Base-by-base conservation (phyloP, 2,888 invertebrate genomes). In the Drosophila pseudotakahashii region DNA sequence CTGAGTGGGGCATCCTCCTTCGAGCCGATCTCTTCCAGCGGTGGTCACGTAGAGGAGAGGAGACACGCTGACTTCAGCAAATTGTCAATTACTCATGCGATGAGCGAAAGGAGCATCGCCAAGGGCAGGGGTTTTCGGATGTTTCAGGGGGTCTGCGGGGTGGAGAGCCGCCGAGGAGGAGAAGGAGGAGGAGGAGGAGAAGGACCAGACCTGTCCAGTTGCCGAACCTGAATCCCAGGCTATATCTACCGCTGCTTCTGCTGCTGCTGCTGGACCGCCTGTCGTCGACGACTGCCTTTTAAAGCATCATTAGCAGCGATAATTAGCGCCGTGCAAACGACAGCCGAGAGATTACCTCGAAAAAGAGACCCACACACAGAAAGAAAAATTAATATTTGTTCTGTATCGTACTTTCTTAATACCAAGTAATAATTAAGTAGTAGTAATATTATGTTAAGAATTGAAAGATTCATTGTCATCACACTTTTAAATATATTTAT, bases 11-110 rank as follows among this genome's bases (percentile, higher is more conserved):
- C 2, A 47, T 32, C 37, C 19, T 48, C 34, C 34, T 5, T 4
- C 41, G 48, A 41, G 44, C 66, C 41, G 36, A 26, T 58, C 59
- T 58, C 52, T 41, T 58, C 44, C 51, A 42, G 30, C 41, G 71
- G 37, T 48, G 73, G 64, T 64, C 71, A 73, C 74, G 74, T 39
- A 53, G 58, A 53, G 57, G 73, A 48, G 48, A 76, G 74, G 85
- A 88, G 79, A 78, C 83, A 83, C 75, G 81, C 79, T 79, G 88
- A 78, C 87, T 80, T 81, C 77, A 81, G 89, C 79, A 89, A 89
- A 89, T 88, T 88, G 88, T 87, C 89, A 88, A 89, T 88, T 89
- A 89, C 87, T 88, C 89, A 88, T 89, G 79, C 77, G 81, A 87
- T 84, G 81, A 80, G 79, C 78, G 86, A 88, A 82, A 88, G 84